A percentile compares a stretch with the other conserved stretches of the same genome.
These are phyloP conservation scores for Choristoneura fumiferana DNA, from an alignment of 1,140 invertebrate genomes.

Conservation along the genomic window DNA sequence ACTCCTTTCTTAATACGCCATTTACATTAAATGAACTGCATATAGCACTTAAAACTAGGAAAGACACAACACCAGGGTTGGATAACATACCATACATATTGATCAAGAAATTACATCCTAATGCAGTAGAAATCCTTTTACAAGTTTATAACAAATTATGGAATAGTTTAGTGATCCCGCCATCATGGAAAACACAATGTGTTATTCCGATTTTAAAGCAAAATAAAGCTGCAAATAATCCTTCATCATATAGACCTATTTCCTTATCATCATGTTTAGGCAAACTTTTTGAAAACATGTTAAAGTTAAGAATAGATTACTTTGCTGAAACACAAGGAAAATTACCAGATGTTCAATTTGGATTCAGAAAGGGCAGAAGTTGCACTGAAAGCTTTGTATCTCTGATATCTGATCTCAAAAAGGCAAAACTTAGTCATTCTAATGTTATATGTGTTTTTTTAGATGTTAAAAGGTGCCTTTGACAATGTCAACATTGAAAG, in stretches of 20 bases:
- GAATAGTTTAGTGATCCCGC: conserved; percentile 24
- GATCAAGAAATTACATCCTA: conserved; percentile 24
- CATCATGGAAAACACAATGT: conserved; percentile 35
- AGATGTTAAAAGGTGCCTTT: conserved; percentile 34
- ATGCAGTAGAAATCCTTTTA: conserved; percentile 21
- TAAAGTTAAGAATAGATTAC: conserved; percentile 27
- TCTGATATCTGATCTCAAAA: conserved; percentile 10
- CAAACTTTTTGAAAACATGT: conserved; percentile 32
- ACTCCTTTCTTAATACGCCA: too few relatives aligned
- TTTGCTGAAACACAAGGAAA: conserved; percentile 27
- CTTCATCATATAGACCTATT: conserved; percentile 30
- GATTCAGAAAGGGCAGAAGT: too few relatives aligned
- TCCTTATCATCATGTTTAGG: conserved; percentile 33
- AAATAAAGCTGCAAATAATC: conserved; percentile 22
- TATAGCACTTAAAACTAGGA: background rate
- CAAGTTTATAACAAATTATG: conserved; percentile 28
- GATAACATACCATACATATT: conserved; percentile 24
- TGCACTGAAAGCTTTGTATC: too few relatives aligned
- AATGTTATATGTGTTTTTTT: too few relatives aligned
- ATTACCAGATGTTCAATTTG: too few relatives aligned
- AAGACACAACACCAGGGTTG: conserved; percentile 27
- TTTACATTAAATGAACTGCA: background rate
- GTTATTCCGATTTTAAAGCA: conserved; percentile 33
- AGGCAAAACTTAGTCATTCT: conserved; percentile 18
- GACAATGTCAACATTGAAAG: conserved; percentile 28